These are phyloP conservation scores for Caenorhabditis remanei DNA, from an alignment of 1,140 invertebrate genomes.

Conservation along the genomic window DNA sequence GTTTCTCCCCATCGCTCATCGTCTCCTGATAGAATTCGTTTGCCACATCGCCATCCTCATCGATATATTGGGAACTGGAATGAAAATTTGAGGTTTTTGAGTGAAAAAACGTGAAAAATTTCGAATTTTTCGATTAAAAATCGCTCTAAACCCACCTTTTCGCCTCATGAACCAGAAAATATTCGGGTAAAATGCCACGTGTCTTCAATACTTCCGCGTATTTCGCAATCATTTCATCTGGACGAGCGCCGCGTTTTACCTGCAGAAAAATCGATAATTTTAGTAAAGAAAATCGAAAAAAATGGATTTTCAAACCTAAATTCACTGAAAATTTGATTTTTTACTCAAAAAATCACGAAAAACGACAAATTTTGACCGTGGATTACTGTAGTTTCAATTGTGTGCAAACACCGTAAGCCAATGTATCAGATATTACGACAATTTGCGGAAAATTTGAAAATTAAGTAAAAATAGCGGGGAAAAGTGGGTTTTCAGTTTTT, in stretches of 20 bases:
- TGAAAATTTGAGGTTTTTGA: too few relatives aligned
- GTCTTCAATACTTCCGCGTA: constrained; percentile 35
- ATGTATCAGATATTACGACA: not conserved
- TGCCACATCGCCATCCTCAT: constrained; percentile 40
- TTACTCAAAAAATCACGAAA: too few relatives aligned
- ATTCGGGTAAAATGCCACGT: constrained; percentile 45
- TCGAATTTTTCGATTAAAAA: not conserved
- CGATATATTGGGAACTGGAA: constrained; percentile 35
- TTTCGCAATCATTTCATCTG: constrained; percentile 34
- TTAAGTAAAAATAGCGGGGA: too few relatives aligned
- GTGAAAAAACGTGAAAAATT: too few relatives aligned
- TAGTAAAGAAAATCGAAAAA: too few relatives aligned
- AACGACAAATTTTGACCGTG: too few relatives aligned
- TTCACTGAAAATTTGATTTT: not conserved
- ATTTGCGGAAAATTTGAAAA: not conserved
- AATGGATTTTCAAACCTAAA: too few relatives aligned
- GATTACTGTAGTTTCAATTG: not conserved
- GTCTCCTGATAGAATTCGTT: constrained; percentile 48
- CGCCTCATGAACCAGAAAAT: constrained; percentile 37
- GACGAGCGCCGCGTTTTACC: constrained; percentile 13
- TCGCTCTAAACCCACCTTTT: not conserved
- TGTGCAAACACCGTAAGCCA: not conserved
- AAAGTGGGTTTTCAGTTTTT: too few relatives aligned
- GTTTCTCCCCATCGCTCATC: constrained; percentile 43
- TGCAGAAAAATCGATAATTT: not conserved